Base-by-base conservation (phyloP, 2,113 vertebrate genomes). In the Suricata suricatta region DNA sequence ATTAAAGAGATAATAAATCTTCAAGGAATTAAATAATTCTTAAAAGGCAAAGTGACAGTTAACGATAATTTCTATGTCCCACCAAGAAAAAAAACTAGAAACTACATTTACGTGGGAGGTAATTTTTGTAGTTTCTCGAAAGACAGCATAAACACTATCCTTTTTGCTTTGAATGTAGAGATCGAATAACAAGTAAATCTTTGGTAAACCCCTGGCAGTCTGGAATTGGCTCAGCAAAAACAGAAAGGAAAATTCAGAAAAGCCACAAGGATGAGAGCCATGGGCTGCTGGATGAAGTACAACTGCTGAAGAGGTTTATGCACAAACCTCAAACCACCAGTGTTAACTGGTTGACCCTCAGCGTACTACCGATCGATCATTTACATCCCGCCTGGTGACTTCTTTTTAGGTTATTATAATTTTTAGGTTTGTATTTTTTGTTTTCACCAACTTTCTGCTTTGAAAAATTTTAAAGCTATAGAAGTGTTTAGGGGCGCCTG, bases 191-290 rank as follows among this genome's bases (percentile, higher is more conserved):
- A 93, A 92, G 64, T 54, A 90, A 90, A 85, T 92, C 76, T 96
- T 97, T 92, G 83, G 80, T 96, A 93, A 96, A 95, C 90, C 69
- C 54, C 71, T 90, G 38, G 63, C 52, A 95, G 54, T 77, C 94
- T 95, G 87, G 84, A 97, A 88, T n/a, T 41, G 76, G 76, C 96
- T 96, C 85, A 97, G 96, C 86, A 96, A 91, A 98, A 96, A 83
- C 35, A 92, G 35, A 72, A 71, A 76, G 60, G 64, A 89, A 71
- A 98, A 88, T 88, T 95, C 80, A 82, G 94, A 86, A 63, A 94
- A 96, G 81, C 96, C 85, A 68, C 88, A 90, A 54, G 38, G 94
- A 88, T 85, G 94, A 90, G 95, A 81, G 76, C 68, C 13, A 29
- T 47, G 63, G 87, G 33, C 77, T 68, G 68, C 74, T 0, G 11